A percentile compares a stretch with the other conserved stretches of the same genome.
Conservation (phyloP, 2,113 vertebrate species). For the Bungarus multicinctus region DNA sequence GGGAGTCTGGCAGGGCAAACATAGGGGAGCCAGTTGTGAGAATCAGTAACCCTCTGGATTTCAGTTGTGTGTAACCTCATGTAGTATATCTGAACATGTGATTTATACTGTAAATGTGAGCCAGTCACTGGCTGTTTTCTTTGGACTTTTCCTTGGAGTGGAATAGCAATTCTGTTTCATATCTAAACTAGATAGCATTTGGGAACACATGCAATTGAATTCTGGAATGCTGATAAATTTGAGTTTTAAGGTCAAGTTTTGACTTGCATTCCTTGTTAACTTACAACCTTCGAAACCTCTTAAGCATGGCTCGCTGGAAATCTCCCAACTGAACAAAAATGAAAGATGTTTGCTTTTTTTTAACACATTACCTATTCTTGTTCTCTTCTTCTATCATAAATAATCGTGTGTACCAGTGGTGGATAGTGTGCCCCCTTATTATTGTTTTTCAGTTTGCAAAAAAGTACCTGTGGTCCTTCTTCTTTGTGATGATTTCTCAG, state of each 20-base stretch:
- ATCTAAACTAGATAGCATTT: not conserved
- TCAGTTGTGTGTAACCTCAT: not conserved
- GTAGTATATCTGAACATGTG: not conserved
- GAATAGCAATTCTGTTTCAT: not conserved
- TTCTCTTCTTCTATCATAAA: not conserved
- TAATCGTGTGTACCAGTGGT: not conserved
- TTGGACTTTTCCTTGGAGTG: not conserved
- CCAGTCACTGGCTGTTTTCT: not conserved
- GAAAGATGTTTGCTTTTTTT: not conserved
- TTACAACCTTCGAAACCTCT: not conserved
- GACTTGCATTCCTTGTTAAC: not conserved
- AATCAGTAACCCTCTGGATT: not conserved
- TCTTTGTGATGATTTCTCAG: fast-evolving
- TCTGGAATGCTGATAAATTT: not conserved
- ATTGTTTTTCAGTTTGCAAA: not conserved
- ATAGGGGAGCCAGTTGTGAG: not conserved
- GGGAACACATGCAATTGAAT: too few relatives aligned
- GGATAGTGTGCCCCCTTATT: not conserved
- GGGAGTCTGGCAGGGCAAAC: not conserved
- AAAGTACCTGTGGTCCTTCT: not conserved
- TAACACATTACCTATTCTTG: not conserved
- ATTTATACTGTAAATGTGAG: not conserved
- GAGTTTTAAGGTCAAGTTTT: not conserved
- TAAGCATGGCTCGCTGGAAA: not conserved
- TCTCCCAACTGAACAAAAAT: not conserved